phyloP scores from a whole-genome alignment of 2,797 vertebrate species.

The Urosaurus nigricauda region DNA sequence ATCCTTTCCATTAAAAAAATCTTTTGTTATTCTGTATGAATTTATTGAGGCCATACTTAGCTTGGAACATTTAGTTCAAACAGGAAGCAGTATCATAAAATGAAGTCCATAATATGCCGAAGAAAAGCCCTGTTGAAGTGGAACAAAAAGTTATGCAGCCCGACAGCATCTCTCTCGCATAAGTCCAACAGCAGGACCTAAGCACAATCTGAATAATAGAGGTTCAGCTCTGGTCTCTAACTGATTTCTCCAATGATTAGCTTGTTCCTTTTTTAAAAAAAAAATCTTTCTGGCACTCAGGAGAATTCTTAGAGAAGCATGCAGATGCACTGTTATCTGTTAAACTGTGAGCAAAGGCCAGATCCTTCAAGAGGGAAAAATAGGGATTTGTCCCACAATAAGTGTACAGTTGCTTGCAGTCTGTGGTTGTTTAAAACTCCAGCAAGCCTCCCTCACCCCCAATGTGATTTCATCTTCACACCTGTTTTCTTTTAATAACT shows the following conservation, averaged over 20 bases:
- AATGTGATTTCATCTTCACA: not conserved
- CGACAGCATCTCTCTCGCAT: not conserved
- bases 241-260: not conserved
- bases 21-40: not conserved
- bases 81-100: not conserved
- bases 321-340: not conserved
- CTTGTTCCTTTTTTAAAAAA: not conserved
- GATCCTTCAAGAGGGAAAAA: not conserved
- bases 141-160: not conserved
- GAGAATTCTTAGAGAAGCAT: not conserved
- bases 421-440: not conserved
- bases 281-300: not conserved
- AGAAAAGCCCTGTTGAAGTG: not conserved
- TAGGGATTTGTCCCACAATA: not conserved
- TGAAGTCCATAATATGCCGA: not conserved
- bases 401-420: not conserved
- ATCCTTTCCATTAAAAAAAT: not conserved
- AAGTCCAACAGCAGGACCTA: not conserved
- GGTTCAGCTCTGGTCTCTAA: not conserved
- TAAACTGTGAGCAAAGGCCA: not conserved
- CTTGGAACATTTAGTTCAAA: not conserved
- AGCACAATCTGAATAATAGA: not conserved
- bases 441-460: not conserved
- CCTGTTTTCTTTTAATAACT: constrained; percentile 12
- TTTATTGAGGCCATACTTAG: not conserved